phyloP scores from a whole-genome alignment of 92 coral and sea anemone genomes.

The Phenganax subtilis region DNA sequence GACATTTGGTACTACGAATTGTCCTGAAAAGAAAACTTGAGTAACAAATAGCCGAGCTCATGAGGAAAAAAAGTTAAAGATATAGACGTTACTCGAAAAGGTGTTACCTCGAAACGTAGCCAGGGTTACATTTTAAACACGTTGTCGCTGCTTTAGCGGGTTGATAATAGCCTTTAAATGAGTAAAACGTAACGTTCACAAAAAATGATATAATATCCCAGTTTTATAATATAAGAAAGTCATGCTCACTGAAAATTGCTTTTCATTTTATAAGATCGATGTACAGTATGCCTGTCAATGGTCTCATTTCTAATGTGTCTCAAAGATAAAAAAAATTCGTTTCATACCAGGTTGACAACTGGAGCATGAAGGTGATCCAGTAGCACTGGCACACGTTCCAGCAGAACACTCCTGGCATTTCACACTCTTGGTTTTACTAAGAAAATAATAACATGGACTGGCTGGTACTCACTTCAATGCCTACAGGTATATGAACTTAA shows the following conservation, averaged over 20 bases:
- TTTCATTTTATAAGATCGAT: no score
- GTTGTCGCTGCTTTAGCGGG: neutral
- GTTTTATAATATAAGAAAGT: no score
- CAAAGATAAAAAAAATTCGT: neutral
- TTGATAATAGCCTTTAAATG: neutral
- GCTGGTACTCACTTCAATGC: neutral
- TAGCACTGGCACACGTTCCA: neutral
- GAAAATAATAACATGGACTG: neutral
- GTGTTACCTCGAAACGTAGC: neutral
- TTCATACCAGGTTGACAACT: neutral
- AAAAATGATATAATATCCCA: no score
- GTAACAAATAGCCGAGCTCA: neutral
- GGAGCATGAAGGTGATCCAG: neutral
- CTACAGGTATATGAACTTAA: no score
- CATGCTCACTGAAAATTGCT: no score
- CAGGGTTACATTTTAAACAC: neutral
- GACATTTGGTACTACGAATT: slow-evolving; percentile 4
- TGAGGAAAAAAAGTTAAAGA: neutral
- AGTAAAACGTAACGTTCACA: neutral
- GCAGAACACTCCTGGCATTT: slow-evolving; percentile 4
- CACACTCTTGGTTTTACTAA: slow-evolving; percentile 12
- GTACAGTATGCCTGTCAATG: no score
- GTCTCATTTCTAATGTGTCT: no score
- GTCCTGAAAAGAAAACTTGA: neutral
- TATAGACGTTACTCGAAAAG: no score